Base-by-base conservation (phyloP, 2,797 vertebrate species). In the Alosa sapidissima region DNA sequence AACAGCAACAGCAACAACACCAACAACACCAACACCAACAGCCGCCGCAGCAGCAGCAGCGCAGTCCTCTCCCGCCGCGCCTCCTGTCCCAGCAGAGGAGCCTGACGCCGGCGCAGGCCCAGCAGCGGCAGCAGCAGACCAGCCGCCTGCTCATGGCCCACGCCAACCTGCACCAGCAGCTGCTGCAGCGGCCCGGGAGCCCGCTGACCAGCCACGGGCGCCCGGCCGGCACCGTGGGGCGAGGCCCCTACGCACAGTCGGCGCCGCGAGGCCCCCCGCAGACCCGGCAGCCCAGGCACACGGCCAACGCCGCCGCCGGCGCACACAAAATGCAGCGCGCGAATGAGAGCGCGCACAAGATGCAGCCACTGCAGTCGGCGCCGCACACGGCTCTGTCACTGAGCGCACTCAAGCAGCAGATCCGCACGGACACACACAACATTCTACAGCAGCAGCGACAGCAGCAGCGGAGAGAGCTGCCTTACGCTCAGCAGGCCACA, bases 351-450 rank as follows among this genome's bases (percentile, higher is more conserved):
- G 4, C 19, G 6, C 68, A 41, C 72, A 78, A 78, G 11, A 7
- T 78, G 72, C 72, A 14, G 45, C 36, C 36, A 36, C 16, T 28
- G 33, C 68, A 47, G 68, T 0, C 36, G 4, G 5, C 68, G 11
- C 72, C 5, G 41, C 41, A 78, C 41, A n/a, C 41, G 72, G 4
- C 5, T 75, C 62, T 33, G 54, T 16, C 55, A 58, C 55, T 58
- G 33, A 41, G 33, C 5, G 33, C 65, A 4, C 86, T 81, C 45
- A 89, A 88, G 6, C 88, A 87, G 82, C 88, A 87, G 68, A 88
- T 89, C 36, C 72, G 41, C 36, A 7, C 72, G 19, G 72, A 78
- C 1, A 8, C 72, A 0, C 41, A 78, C 7, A 6, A 41, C 4
- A 21, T 88, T 48, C 51, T 90, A 13, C 88, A 87, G 21, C 89